phyloP scores from a whole-genome alignment of 2,888 invertebrate species.

The Acanthopleura granulata region DNA sequence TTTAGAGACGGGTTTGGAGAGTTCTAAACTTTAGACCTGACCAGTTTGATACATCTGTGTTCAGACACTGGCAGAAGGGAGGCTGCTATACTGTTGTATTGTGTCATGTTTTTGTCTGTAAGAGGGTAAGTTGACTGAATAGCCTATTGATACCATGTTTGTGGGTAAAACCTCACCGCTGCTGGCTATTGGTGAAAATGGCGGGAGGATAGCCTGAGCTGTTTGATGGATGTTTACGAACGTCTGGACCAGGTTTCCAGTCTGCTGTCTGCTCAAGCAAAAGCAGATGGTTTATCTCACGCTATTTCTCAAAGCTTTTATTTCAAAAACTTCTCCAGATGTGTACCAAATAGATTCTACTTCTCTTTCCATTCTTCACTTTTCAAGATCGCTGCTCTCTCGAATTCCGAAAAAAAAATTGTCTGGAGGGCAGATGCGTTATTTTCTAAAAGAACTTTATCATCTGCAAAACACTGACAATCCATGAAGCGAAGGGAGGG shows the following conservation, averaged over 20 bases:
- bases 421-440: too few relatives aligned
- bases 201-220: not conserved
- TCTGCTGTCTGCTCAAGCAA: not conserved
- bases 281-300: not conserved
- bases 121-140: too few relatives aligned
- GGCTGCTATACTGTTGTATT: too few relatives aligned
- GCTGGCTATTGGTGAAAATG: not conserved
- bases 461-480: not conserved
- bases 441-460: not conserved
- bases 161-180: not conserved
- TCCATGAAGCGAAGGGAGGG: not conserved
- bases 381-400: too few relatives aligned
- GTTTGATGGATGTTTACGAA: not conserved
- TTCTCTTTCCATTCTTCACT: not conserved
- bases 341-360: not conserved
- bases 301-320: not conserved
- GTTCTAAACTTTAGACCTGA: too few relatives aligned
- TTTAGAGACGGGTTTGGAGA: too few relatives aligned
- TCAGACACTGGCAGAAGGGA: too few relatives aligned
- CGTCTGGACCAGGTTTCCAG: not conserved
- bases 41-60: too few relatives aligned
- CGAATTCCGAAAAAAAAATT: too few relatives aligned
- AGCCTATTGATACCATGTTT: too few relatives aligned
- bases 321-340: not conserved
- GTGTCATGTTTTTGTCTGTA: too few relatives aligned